Base-by-base conservation (phyloP, 2,888 invertebrate genomes). In the Sinopyrophorus schimmeli region DNA sequence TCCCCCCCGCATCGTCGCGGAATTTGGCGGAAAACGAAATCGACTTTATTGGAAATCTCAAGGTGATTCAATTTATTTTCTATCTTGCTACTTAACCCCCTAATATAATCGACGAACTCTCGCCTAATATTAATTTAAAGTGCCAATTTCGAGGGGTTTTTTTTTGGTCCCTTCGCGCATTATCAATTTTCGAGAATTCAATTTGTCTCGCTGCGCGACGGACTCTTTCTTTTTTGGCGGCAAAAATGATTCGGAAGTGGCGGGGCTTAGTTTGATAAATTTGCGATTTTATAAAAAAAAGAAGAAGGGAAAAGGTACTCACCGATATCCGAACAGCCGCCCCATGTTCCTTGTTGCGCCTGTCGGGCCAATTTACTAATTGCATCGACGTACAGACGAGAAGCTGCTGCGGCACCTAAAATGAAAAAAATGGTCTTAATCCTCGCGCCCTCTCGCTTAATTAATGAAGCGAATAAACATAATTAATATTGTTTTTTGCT, bases 311-410 rank as follows among this genome's bases (percentile, higher is more conserved):
- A n/a, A n/a, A n/a, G n/a, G n/a, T 27, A 76, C 82, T 83, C 78
- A 92, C 92, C 92, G 64, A 92, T 90, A 79, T 92, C 92, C 58
- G 88, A 86, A 60, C 91, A 91, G 71, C 91, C 92, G 60, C 88
- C 88, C 87, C 89, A 88, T 26, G 89, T 87, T 60, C 91, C 92
- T 74, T 92, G 90, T 74, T 92, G 92, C 43, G 92, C 92, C 72
- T 92, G 92, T 60, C 87, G 79, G 53, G 92, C 92, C 70, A 92
- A 79, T 75, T 90, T 90, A 60, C 88, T 87, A 70, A 92, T 84
- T 55, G 92, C 88, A 67, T 92, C 92, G 67, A 92, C 89, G 76
- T 92, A 92, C 62, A 91, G 74, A 40, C 91, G 82, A 18, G 91
- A 91, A 23, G 92, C 92, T 55, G 91, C 89, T 47, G 92, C 91